phyloP scores from a whole-genome alignment of 2,113 vertebrate genomes.

The Nibea coibor region DNA sequence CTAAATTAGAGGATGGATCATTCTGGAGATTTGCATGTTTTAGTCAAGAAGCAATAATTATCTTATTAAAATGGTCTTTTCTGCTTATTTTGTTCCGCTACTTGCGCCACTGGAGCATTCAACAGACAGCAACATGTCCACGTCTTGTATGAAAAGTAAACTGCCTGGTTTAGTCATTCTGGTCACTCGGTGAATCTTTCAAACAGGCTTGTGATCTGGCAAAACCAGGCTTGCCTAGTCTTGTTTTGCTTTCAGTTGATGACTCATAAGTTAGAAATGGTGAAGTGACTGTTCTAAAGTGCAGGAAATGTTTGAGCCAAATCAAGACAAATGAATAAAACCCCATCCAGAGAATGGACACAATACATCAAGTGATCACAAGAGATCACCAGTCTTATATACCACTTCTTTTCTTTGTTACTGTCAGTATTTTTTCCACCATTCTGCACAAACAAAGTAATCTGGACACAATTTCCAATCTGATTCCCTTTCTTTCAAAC shows the following conservation, averaged over 20 bases:
- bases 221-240: conserved; percentile 31
- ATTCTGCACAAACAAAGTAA: neutral
- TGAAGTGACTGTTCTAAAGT: neutral
- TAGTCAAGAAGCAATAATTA: neutral
- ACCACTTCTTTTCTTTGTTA: neutral
- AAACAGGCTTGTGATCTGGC: neutral
- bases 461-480: neutral
- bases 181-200: neutral
- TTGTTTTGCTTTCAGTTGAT: conserved; percentile 55
- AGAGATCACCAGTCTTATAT: neutral
- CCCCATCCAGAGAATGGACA: neutral
- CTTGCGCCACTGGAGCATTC: neutral
- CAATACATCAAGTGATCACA: no score
- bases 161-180: neutral
- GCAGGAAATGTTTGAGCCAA: neutral
- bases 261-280: conserved; percentile 43
- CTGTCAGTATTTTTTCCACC: neutral
- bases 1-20: neutral
- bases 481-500: neutral
- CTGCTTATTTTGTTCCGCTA: neutral
- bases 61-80: no score
- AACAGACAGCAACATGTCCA: neutral
- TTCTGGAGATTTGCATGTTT: neutral
- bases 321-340: neutral
- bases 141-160: neutral